phyloP scores from a whole-genome alignment of 2,888 invertebrate species.

The Amblyteles armatorius region DNA sequence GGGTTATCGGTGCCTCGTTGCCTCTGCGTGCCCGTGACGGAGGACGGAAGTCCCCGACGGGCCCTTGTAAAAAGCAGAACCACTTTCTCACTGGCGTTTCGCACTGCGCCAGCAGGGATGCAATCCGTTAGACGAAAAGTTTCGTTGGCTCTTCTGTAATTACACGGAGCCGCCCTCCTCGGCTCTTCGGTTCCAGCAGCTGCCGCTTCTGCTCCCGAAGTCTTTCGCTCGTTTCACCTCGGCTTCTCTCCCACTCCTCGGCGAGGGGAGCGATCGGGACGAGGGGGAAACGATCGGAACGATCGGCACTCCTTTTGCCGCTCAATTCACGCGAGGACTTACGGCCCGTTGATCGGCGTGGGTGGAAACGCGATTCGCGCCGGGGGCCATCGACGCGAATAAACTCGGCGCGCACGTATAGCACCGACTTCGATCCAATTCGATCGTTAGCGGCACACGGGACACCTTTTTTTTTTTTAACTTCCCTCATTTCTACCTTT shows the following conservation, averaged over 20 bases:
- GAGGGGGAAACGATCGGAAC: constrained; percentile 55
- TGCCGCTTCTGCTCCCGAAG: constrained; percentile 11
- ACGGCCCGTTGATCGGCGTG: constrained; percentile 66
- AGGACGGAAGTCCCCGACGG: constrained; percentile 43
- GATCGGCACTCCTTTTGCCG: constrained; percentile 66
- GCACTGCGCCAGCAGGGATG: constrained; percentile 65
- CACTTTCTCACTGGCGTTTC: constrained; percentile 49
- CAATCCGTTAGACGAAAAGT: constrained; percentile 66
- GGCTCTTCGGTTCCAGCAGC: constrained; percentile 50
- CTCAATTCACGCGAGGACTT: constrained; percentile 65
- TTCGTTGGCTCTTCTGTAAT: constrained; percentile 65
- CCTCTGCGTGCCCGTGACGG: constrained; percentile 14
- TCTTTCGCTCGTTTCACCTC: constrained; percentile 45
- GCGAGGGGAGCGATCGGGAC: constrained; percentile 25
- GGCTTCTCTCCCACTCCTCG: background rate
- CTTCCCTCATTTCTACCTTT: constrained; percentile 51
- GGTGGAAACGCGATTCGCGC: constrained; percentile 65
- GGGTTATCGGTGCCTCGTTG: constrained; percentile 58
- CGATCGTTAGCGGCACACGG: constrained; percentile 60
- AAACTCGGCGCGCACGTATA: constrained; percentile 40
- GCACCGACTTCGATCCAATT: constrained; percentile 50
- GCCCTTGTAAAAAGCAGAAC: constrained; percentile 57
- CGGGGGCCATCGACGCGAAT: constrained; percentile 61
- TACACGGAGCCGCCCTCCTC: constrained; percentile 53
- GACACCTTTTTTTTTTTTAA: constrained; percentile 17